A percentile compares a stretch with the other conserved stretches of the same genome.
Conservation (phyloP, 2,797 vertebrate species). For the Diplodus puntazzo region DNA sequence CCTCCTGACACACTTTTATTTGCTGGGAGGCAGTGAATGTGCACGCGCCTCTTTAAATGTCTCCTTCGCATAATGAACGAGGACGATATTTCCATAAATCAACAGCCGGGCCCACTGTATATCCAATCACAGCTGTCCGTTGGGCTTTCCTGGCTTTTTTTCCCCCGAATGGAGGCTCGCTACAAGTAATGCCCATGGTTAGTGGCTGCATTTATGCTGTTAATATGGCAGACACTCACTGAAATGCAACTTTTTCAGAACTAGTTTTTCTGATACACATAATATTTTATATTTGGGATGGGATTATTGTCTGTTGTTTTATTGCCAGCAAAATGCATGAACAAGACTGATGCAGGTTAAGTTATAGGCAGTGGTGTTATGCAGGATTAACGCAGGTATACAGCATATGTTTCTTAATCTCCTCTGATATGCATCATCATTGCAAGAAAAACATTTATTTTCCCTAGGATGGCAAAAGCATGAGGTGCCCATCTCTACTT, state of each 20-base stretch:
- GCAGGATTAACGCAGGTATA: too few relatives aligned
- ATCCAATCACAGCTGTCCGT: slow-evolving; percentile 49
- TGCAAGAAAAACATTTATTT: too few relatives aligned
- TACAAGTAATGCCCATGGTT: slow-evolving; percentile 29
- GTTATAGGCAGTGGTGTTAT: too few relatives aligned
- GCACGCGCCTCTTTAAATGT: slow-evolving; percentile 66
- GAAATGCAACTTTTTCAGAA: not conserved
- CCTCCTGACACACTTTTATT: slow-evolving; percentile 71
- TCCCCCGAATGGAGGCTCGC: slow-evolving; percentile 27
- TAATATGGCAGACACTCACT: not conserved
- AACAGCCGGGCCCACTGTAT: slow-evolving; percentile 42
- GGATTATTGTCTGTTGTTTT: not conserved
- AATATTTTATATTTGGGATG: not conserved
- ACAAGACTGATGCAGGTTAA: not conserved
- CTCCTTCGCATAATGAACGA: slow-evolving; percentile 65
- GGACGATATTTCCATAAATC: slow-evolving; percentile 73
- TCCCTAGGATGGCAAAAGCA: too few relatives aligned
- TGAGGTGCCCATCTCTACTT: too few relatives aligned
- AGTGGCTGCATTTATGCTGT: not conserved
- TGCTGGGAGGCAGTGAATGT: slow-evolving; percentile 64
- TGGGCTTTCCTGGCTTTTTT: slow-evolving; percentile 10
- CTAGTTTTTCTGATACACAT: not conserved
- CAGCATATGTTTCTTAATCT: too few relatives aligned
- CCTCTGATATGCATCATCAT: too few relatives aligned
- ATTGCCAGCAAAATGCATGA: not conserved